These are phyloP conservation scores for Patagioenas fasciata DNA, from an alignment of 2,113 vertebrate genomes.

Conservation along the genomic window DNA sequence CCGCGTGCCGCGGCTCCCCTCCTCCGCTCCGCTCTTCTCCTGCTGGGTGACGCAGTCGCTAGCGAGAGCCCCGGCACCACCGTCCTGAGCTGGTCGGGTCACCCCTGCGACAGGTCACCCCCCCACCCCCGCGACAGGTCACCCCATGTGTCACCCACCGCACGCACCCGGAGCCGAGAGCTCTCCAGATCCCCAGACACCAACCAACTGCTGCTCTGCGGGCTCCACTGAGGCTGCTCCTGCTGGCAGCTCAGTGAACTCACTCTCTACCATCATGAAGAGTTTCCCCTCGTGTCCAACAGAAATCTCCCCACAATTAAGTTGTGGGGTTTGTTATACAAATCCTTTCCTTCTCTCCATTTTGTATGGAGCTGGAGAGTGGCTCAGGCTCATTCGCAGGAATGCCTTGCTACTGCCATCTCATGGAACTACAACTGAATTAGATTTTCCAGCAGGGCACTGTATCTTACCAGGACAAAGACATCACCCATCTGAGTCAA, in stretches of 20 bases:
- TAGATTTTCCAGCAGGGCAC: not conserved
- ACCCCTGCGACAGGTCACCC: too few relatives aligned
- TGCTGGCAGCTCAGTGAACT: not conserved
- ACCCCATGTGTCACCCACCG: too few relatives aligned
- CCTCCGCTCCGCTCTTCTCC: slow-evolving; percentile 73
- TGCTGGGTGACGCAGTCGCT: not conserved
- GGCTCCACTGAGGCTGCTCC: not conserved
- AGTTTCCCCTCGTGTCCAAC: too few relatives aligned
- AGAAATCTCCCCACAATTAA: too few relatives aligned
- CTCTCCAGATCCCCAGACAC: not conserved
- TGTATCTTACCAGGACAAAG: not conserved
- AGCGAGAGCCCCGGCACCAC: not conserved
- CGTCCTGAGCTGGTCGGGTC: too few relatives aligned
- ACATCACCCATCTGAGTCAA: not conserved
- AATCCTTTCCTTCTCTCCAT: not conserved
- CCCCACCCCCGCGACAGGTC: not conserved
- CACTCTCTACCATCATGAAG: not conserved
- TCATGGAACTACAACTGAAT: slow-evolving; percentile 34
- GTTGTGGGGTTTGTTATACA: too few relatives aligned
- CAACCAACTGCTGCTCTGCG: fast-evolving
- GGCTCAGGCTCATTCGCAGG: fast-evolving
- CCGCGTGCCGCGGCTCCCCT: not conserved
- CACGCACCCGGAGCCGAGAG: fast-evolving
- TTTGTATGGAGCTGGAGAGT: not conserved
- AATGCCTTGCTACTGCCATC: slow-evolving; percentile 67